A percentile compares a stretch with the other conserved stretches of the same genome.
Evolutionary conservation across 2,888 invertebrate genomes (phyloP).

Genomic region (Latheticus oryzae): DNA sequence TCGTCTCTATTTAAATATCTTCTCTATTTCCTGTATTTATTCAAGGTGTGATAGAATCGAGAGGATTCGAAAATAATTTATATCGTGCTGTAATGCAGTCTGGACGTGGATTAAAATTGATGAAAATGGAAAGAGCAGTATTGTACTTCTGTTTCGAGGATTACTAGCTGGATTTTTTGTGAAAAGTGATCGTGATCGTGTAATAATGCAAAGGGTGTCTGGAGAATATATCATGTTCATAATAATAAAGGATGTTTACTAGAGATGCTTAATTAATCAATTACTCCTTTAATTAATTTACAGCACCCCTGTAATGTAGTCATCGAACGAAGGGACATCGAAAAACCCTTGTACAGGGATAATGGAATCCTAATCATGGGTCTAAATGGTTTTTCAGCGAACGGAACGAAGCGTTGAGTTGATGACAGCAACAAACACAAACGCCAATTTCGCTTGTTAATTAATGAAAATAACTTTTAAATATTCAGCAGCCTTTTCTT

Average conservation of each 20-base stretch:
- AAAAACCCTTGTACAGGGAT: constrained; percentile 13
- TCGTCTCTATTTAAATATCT: constrained; percentile 40
- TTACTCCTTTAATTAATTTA: constrained; percentile 56
- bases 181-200: constrained; percentile 1
- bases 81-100: constrained; percentile 18
- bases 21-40: constrained; percentile 31
- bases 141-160: neutral
- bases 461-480: no score
- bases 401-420: no score
- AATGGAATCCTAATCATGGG: constrained; percentile 10
- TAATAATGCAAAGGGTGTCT: constrained; percentile 19
- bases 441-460: no score
- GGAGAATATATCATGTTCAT: constrained; percentile 42
- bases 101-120: constrained; percentile 31
- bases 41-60: constrained; percentile 14
- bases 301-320: constrained; percentile 38
- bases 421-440: no score
- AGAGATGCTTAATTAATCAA: constrained; percentile 56
- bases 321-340: constrained; percentile 3
- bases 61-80: constrained; percentile 38
- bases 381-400: constrained; percentile 18
- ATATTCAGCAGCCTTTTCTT: no score
- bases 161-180: constrained; percentile 17
- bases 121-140: no score
- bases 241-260: constrained; percentile 52